These are phyloP conservation scores for Drosophila aldrichi DNA, from an alignment of 2,888 invertebrate species.

Conservation along the genomic window DNA sequence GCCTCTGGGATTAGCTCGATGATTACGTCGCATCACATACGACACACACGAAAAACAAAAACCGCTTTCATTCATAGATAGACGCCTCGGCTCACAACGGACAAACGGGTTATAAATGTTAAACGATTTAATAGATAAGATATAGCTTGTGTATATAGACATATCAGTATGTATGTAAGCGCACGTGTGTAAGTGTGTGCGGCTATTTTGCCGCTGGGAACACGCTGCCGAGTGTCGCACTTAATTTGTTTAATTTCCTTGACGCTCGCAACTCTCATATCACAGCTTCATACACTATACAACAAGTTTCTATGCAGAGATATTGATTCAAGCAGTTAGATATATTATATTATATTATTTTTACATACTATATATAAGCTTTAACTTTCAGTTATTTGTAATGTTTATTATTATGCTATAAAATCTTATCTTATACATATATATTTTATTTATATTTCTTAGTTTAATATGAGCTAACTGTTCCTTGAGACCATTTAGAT, in stretches of 20 bases:
- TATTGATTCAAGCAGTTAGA: not conserved
- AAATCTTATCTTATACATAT: too few relatives aligned
- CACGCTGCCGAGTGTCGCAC: conserved; percentile 73
- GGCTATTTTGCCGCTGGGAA: conserved; percentile 50
- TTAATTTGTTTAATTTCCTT: conserved; percentile 70
- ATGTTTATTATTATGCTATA: not conserved
- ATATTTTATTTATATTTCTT: too few relatives aligned
- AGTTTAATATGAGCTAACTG: too few relatives aligned
- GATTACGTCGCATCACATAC: conserved; percentile 50
- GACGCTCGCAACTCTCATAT: conserved; percentile 42
- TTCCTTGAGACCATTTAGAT: too few relatives aligned
- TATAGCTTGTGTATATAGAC: conserved; percentile 27
- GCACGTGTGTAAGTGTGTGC: conserved; percentile 2
- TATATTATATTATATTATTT: not conserved
- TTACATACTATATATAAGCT: not conserved
- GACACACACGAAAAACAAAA: conserved; percentile 27
- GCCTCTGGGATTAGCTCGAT: conserved; percentile 51
- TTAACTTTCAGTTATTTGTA: too few relatives aligned
- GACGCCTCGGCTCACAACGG: conserved; percentile 37
- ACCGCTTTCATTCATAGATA: conserved; percentile 75
- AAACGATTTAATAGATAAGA: conserved; percentile 78
- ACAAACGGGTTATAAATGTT: conserved; percentile 74
- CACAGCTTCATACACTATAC: conserved; percentile 36
- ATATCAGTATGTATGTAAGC: conserved; percentile 8
- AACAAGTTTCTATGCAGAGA: conserved; percentile 30